A percentile compares a stretch with the other conserved stretches of the same genome.
Conservation (phyloP, 2,888 invertebrate genomes). For the Pristionchus maxplancki region DNA sequence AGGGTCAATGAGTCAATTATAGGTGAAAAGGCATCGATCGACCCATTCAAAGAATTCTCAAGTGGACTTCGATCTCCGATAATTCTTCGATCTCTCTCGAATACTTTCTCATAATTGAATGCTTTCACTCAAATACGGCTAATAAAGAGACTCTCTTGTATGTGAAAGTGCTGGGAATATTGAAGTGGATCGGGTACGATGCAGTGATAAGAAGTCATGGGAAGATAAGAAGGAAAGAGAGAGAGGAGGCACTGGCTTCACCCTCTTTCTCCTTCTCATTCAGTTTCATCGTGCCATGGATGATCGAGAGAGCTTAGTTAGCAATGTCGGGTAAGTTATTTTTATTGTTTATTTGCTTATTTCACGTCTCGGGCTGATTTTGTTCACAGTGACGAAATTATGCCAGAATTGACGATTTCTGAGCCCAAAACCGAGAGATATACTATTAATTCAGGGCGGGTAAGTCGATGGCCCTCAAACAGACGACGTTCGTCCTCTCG, state of each 20-base stretch:
- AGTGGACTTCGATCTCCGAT: conserved; percentile 49
- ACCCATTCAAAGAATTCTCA: conserved; percentile 19
- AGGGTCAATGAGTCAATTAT: conserved; percentile 45
- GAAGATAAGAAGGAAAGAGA: conserved; percentile 32
- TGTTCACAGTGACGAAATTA: not conserved
- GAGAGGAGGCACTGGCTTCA: not conserved
- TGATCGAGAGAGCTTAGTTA: conserved; percentile 2
- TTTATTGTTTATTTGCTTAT: not conserved
- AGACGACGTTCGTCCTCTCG: conserved; percentile 48
- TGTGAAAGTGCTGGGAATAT: not conserved
- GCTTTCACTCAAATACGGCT: conserved; percentile 42
- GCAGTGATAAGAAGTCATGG: conserved; percentile 13
- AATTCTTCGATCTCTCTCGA: not conserved
- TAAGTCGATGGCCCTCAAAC: conserved; percentile 30
- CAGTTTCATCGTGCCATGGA: conserved; percentile 14
- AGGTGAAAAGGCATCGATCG: conserved; percentile 1
- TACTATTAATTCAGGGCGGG: not conserved
- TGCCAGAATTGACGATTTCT: not conserved
- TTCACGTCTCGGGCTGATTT: not conserved
- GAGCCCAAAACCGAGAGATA: not conserved
- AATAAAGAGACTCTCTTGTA: conserved; percentile 36
- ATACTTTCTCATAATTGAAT: not conserved
- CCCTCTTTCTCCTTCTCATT: not conserved
- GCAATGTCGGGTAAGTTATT: conserved; percentile 8
- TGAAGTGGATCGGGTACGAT: conserved; percentile 13